These are phyloP conservation scores for Loxodonta africana DNA, from an alignment of 2,113 vertebrate genomes.

Conservation along the genomic window DNA sequence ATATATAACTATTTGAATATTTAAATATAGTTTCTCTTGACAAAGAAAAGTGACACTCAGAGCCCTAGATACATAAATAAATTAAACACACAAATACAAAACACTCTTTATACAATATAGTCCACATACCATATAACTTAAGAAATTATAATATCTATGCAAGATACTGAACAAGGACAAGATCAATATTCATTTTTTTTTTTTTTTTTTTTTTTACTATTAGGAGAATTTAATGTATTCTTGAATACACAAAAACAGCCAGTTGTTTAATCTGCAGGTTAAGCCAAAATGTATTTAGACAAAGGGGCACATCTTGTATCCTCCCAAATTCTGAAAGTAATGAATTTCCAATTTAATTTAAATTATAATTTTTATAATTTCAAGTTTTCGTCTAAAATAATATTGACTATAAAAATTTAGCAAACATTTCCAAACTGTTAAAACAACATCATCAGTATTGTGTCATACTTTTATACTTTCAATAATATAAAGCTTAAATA, in stretches of 20 bases:
- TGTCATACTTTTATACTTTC: constrained; percentile 72
- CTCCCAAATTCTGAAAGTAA: constrained; percentile 84
- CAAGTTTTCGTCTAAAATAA: constrained; percentile 84
- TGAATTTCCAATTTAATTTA: constrained; percentile 81
- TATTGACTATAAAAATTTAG: constrained; percentile 55
- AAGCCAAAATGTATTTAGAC: constrained; percentile 77
- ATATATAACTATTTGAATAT: constrained; percentile 86
- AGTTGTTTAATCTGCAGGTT: constrained; percentile 79
- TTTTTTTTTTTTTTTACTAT: constrained; percentile 75
- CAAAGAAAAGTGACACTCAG: constrained; percentile 78
- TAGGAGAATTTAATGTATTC: constrained; percentile 76
- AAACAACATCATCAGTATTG: constrained; percentile 37
- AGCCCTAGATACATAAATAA: constrained; percentile 76
- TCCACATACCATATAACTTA: constrained; percentile 82
- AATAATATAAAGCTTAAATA: constrained; percentile 74
- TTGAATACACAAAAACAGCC: constrained; percentile 79
- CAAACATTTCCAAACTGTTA: constrained; percentile 58
- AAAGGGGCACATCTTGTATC: constrained; percentile 81
- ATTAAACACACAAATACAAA: constrained; percentile 82
- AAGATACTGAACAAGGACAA: constrained; percentile 80
- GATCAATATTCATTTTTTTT: constrained; percentile 68
- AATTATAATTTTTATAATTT: constrained; percentile 81
- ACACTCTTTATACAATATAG: constrained; percentile 80
- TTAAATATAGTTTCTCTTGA: constrained; percentile 88
- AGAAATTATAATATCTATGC: constrained; percentile 79